Percentiles rank a stretch among this genome's conserved stretches.
phyloP scores from a whole-genome alignment of 2,888 invertebrate genomes.

The Cistogaster globosa region DNA sequence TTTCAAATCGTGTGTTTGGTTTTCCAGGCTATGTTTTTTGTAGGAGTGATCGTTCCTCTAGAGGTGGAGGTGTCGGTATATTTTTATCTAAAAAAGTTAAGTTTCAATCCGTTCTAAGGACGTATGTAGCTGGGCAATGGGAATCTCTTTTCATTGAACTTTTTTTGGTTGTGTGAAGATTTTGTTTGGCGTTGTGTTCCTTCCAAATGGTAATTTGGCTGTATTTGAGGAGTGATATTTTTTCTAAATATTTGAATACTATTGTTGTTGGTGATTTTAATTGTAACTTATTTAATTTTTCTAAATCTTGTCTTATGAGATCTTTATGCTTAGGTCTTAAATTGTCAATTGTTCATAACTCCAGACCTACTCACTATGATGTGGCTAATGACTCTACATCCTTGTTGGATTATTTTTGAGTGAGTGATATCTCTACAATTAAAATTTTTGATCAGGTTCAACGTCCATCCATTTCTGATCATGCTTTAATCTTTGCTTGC shows the following conservation, averaged over 20 bases:
- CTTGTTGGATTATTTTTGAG: constrained; percentile 5
- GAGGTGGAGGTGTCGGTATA: constrained; percentile 18
- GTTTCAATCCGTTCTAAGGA: not conserved
- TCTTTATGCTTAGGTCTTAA: constrained; percentile 8
- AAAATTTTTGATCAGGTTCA: not conserved
- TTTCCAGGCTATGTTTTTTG: constrained; percentile 12
- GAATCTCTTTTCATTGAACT: constrained; percentile 39
- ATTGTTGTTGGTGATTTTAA: constrained; percentile 15
- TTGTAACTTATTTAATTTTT: constrained; percentile 5
- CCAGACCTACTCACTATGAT: constrained; percentile 21
- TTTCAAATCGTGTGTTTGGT: not conserved
- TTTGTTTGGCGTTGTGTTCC: not conserved
- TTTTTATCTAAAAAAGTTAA: constrained; percentile 1
- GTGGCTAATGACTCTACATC: not conserved
- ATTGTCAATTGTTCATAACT: constrained; percentile 13
- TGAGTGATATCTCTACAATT: not conserved
- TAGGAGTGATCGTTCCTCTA: not conserved
- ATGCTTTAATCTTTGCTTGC: constrained; percentile 1
- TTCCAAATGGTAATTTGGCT: not conserved
- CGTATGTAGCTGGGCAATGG: not conserved
- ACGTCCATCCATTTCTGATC: not conserved
- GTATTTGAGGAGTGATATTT: not conserved
- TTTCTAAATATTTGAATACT: not conserved
- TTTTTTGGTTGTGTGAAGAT: not conserved
- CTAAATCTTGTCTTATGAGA: not conserved